A percentile compares a stretch with the other conserved stretches of the same genome.
Conservation (phyloP, 2,113 vertebrate species). For the Tenebrosternarchus preto region DNA sequence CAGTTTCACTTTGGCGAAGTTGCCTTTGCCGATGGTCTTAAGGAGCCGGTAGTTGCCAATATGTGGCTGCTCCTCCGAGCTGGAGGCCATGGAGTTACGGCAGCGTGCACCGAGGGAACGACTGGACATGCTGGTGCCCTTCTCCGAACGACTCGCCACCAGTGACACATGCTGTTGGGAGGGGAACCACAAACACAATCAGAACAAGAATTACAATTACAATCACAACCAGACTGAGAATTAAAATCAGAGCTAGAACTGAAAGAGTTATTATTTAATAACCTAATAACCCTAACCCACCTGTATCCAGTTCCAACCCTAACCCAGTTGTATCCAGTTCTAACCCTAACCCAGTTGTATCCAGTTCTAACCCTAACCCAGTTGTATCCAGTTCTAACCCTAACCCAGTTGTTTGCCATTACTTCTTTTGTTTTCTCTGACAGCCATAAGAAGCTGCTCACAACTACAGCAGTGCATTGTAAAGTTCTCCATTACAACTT, state of each 20-base stretch:
- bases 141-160: constrained; percentile 85
- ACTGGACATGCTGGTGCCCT: constrained; percentile 88
- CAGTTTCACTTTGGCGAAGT: constrained; percentile 94
- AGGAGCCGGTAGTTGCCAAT: constrained; percentile 92
- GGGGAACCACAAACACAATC: neutral
- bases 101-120: constrained; percentile 88
- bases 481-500: too few relatives aligned
- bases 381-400: too few relatives aligned
- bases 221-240: neutral
- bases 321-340: too few relatives aligned
- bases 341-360: too few relatives aligned
- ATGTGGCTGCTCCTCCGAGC: constrained; percentile 88
- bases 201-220: neutral
- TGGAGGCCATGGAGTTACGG: constrained; percentile 89
- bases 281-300: too few relatives aligned
- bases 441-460: too few relatives aligned
- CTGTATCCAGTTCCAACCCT: too few relatives aligned
- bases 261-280: too few relatives aligned
- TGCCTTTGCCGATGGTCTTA: constrained; percentile 93
- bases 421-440: too few relatives aligned
- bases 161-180: constrained; percentile 80
- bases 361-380: too few relatives aligned
- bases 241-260: neutral
- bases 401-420: too few relatives aligned
- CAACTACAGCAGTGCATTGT: too few relatives aligned